Evolutionary conservation across 2,797 vertebrate species (phyloP), one percentile per base, ranked within the genome.

Genomic region (Macroramphosus scolopax): DNA sequence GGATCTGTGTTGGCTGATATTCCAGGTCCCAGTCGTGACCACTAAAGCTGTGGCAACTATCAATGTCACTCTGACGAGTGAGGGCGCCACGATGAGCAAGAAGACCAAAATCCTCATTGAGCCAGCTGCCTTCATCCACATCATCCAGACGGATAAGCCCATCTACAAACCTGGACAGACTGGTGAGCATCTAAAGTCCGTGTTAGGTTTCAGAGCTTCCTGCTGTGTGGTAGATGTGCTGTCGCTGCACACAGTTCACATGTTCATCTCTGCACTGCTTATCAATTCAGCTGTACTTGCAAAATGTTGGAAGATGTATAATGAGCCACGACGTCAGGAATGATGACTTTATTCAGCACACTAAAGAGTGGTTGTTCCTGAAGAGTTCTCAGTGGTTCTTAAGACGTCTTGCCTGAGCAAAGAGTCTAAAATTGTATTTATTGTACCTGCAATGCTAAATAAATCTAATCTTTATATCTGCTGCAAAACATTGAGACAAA

Each of bases 141-240:
- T 94, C 37, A 61, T 93, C 47, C 88, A 91, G 55, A 92, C 91
- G 0, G 92, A 93, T 58, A 93, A 90, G 55, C 89, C 90, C 1
- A 36, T 90, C 64, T 94, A 93, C 78, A 89, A 91, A 36, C 90
- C 89, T 7, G 91, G 92, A 37, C 86, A 94, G 60, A 90, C 68
- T 2, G 86, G 92, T 94, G 70, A 69, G 83, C 51, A n/a, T n/a
- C n/a, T n/a, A n/a, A n/a, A n/a, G 13, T 7, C 17, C n/a, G n/a
- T 3, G 10, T 30, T 10, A 28, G 18, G 13, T 8, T 4, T 24
- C 18, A 11, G 3, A 13, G 38, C 15, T 16, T 53, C 38, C 16
- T 49, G 30, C 15, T 28, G 44, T 28, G 18, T 13, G 26, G 11
- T 16, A 34, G 37, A 36, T n/a, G 5, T 30, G 34, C n/a, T n/a